A percentile compares a stretch with the other conserved stretches of the same genome.
phyloP scores from a whole-genome alignment of 2,113 vertebrate genomes.

The Chionodraco myersi region DNA sequence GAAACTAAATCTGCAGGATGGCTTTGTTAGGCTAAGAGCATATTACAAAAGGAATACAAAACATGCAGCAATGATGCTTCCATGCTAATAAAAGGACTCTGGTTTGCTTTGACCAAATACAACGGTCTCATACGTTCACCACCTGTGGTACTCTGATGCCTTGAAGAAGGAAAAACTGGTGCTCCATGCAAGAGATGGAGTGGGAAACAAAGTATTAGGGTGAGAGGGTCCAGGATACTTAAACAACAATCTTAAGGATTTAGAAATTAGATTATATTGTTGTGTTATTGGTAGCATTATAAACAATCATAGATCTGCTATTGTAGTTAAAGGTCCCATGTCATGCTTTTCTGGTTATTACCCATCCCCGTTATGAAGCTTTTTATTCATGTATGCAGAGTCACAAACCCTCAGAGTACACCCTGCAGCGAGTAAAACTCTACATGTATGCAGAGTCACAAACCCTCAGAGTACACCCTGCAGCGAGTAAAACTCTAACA shows the following conservation, averaged over 20 bases:
- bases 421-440: too few species aligned
- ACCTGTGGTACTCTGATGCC: constrained; percentile 37
- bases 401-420: too few species aligned
- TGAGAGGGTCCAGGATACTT: not conserved
- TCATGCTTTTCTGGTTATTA: too few species aligned
- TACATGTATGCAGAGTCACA: too few species aligned
- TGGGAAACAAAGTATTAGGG: not conserved
- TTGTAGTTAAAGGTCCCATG: not conserved
- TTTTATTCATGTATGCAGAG: too few species aligned
- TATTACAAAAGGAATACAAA: not conserved
- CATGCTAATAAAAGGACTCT: not conserved
- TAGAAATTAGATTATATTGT: not conserved
- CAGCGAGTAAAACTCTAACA: too few species aligned
- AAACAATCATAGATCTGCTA: constrained; percentile 2
- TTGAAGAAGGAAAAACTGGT: constrained; percentile 19
- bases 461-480: too few species aligned
- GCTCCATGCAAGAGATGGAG: constrained; percentile 52
- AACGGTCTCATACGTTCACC: not conserved
- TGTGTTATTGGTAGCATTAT: not conserved
- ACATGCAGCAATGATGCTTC: not conserved
- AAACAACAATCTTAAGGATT: constrained; percentile 3
- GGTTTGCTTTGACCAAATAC: not conserved
- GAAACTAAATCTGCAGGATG: not conserved
- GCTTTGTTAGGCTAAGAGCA: not conserved
- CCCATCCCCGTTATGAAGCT: too few species aligned